Evolutionary conservation across 2,113 vertebrate genomes (phyloP).

Genomic region (Speoplatyrhinus poulsoni): DNA sequence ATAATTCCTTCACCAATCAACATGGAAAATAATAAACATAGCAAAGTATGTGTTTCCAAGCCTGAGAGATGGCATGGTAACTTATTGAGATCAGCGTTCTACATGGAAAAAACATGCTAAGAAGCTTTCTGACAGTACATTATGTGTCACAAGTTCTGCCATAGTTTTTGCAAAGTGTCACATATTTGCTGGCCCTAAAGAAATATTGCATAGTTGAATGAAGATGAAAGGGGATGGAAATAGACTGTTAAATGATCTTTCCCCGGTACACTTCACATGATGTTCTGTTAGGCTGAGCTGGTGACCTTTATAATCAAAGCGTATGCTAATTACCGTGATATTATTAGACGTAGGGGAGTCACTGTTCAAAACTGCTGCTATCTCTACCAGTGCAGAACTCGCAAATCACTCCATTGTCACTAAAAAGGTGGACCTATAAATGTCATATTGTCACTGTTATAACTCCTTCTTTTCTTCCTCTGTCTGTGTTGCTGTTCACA

Average conservation of each 20-base stretch:
- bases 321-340: slow-evolving; percentile 68
- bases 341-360: slow-evolving; percentile 60
- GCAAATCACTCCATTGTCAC: slow-evolving; percentile 52
- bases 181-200: slow-evolving; percentile 36
- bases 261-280: slow-evolving; percentile 52
- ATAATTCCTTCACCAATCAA: too few species aligned
- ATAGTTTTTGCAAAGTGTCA: slow-evolving; percentile 27
- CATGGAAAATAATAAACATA: too few species aligned
- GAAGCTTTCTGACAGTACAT: background rate
- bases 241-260: slow-evolving; percentile 63
- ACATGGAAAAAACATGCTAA: background rate
- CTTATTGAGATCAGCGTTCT: too few species aligned
- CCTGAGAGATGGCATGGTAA: too few species aligned
- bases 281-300: slow-evolving; percentile 54
- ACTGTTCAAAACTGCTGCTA: slow-evolving; percentile 51
- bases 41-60: background rate
- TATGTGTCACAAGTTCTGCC: slow-evolving; percentile 15
- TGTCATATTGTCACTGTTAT: slow-evolving; percentile 45
- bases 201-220: slow-evolving; percentile 46
- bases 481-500: background rate
- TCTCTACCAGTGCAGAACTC: slow-evolving; percentile 52
- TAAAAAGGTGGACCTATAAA: slow-evolving; percentile 55
- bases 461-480: background rate
- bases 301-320: slow-evolving; percentile 75
- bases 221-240: slow-evolving; percentile 60